phyloP scores from a whole-genome alignment of 2,113 vertebrate genomes.

The Psophia crepitans region DNA sequence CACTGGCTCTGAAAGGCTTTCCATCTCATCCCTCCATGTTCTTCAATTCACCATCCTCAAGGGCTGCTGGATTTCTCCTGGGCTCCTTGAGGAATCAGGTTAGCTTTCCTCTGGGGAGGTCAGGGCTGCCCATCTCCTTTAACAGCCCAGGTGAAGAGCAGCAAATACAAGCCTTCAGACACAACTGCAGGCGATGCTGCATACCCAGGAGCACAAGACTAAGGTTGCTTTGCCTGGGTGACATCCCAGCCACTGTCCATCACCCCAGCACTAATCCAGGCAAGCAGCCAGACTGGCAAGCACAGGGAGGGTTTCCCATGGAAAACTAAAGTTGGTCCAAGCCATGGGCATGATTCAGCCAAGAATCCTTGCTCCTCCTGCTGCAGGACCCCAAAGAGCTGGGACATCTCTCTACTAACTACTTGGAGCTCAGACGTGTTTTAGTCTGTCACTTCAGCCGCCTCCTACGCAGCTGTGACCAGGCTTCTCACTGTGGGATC shows the following conservation, averaged over 20 bases:
- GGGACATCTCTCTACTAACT: neutral
- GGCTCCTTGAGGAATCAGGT: neutral
- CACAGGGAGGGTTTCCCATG: slow-evolving; percentile 9
- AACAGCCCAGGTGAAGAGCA: neutral
- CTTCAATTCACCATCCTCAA: neutral
- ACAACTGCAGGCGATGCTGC: neutral
- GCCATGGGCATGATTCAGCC: neutral
- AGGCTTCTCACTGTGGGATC: neutral
- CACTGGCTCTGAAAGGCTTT: neutral
- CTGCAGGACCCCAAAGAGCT: neutral
- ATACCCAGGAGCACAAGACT: neutral
- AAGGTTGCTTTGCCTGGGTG: neutral
- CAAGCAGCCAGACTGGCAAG: slow-evolving; percentile 9
- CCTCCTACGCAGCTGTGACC: neutral
- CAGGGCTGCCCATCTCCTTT: neutral
- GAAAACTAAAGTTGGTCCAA: slow-evolving; percentile 27
- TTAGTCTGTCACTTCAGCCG: neutral
- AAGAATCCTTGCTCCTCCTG: neutral
- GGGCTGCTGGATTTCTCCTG: neutral
- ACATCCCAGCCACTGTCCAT: slow-evolving; percentile 28
- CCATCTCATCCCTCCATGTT: neutral
- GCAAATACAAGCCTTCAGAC: neutral
- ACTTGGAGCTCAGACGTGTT: neutral
- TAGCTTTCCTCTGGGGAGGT: neutral
- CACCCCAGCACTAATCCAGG: neutral